Evolutionary conservation across 2,888 invertebrate genomes (phyloP), one percentile per base, ranked within the genome.

Genomic region (Drosophila gaucha): DNA sequence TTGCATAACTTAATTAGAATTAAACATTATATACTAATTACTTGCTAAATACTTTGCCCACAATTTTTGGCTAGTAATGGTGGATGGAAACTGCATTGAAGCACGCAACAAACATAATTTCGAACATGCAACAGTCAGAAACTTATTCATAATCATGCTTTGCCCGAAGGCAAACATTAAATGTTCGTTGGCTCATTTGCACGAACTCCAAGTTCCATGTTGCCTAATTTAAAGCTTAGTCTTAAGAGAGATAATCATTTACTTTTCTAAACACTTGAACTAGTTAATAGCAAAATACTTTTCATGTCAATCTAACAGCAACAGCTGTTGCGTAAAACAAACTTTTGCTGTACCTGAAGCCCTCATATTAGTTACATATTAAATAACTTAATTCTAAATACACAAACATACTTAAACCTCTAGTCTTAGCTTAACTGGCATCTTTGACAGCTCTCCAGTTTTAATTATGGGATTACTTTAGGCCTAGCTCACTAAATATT

Each of bases 211-310:
- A 36, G 57, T 64, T 62, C 51, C 30, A 58, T 49, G 60, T 62
- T 58, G 52, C 24, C 38, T 55, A 35, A 41, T 54, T 55, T 47
- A 50, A 43, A 52, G 69, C 69, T 28, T 38, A 24, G 30, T 14
- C 26, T 62, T 47, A 35, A 57, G 47, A 38, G 43, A 46, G 26
- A 57, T 65, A 74, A 79, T 83, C 70, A 79, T 44, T 35, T 39
- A 58, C 49, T 44, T 55, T 35, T 31, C 9, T 31, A 6, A 6
- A 28, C 26, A 18, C 26, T 26, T 36, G 6, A 18, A 20, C n/a
- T 16, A 31, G 14, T 18, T 16, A 22, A 33, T 44, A 28, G 16
- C 55, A 12, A 28, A 39, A 35, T 24, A 10, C 28, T 31, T 12
- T 33, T 35, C 8, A 54, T 35, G 41, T 26, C 52, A 41, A 39